phyloP scores from a whole-genome alignment of 1,140 invertebrate species.

The Pogonomyrmex californicus region DNA sequence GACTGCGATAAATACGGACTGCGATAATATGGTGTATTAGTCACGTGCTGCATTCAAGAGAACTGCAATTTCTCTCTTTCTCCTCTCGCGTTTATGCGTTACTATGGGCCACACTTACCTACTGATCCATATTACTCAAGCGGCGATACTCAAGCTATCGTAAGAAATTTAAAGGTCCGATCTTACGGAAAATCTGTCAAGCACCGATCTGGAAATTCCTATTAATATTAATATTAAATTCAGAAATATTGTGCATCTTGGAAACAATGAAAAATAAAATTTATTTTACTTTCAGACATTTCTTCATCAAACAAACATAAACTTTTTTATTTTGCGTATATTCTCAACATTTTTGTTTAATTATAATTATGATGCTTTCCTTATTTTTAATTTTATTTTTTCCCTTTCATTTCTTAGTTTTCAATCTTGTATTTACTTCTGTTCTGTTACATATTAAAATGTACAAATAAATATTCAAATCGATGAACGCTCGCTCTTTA shows the following conservation, averaged over 20 bases:
- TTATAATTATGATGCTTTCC: not conserved
- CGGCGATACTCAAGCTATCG: slow-evolving; percentile 11
- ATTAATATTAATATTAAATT: slow-evolving; percentile 14
- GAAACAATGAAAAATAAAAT: not conserved
- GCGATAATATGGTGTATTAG: slow-evolving; percentile 57
- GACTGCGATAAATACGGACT: slow-evolving; percentile 15
- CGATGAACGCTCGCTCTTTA: not conserved
- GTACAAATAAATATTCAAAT: not conserved
- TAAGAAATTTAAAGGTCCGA: slow-evolving; percentile 42
- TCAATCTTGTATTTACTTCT: not conserved
- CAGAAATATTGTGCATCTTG: not conserved
- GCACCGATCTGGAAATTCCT: not conserved
- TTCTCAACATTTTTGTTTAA: not conserved
- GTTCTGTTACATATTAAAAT: not conserved
- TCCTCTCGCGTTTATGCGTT: slow-evolving; percentile 52
- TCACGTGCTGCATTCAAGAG: slow-evolving; percentile 52
- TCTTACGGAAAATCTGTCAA: not conserved
- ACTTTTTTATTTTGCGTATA: not conserved
- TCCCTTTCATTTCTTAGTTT: not conserved
- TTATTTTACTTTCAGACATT: not conserved
- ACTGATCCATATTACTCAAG: slow-evolving; percentile 69
- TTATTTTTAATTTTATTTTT: not conserved
- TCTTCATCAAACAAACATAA: not conserved
- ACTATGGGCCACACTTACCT: slow-evolving; percentile 67
- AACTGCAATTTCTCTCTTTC: slow-evolving; percentile 64